A percentile compares a stretch with the other conserved stretches of the same genome.
Evolutionary conservation across 2,888 invertebrate species (phyloP).

Genomic region (Corythucha ciliata): DNA sequence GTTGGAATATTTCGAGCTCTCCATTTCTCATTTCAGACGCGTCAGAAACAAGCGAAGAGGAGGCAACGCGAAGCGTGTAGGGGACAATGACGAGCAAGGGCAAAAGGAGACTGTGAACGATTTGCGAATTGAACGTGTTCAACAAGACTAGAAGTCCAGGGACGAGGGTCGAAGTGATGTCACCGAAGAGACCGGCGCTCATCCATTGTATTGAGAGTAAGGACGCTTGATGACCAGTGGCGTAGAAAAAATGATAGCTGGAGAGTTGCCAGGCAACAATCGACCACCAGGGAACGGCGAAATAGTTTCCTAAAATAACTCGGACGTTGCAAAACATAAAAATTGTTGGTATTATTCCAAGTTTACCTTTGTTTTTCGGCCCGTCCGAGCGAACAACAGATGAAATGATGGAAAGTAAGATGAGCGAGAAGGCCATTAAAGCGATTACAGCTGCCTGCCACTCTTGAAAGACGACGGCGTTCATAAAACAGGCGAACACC

Average conservation of each 20-base stretch:
- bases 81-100: slow-evolving; percentile 61
- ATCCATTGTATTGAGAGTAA: slow-evolving; percentile 90
- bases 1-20: slow-evolving; percentile 55
- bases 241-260: slow-evolving; percentile 76
- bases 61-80: slow-evolving; percentile 53
- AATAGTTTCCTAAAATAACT: slow-evolving; percentile 47
- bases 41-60: slow-evolving; percentile 38
- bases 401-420: slow-evolving; percentile 47
- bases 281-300: slow-evolving; percentile 54
- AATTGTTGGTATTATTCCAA: too few species aligned
- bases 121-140: slow-evolving; percentile 42
- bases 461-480: slow-evolving; percentile 58
- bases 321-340: too few species aligned
- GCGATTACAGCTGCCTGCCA: slow-evolving; percentile 51
- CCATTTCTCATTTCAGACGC: slow-evolving; percentile 47
- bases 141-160: slow-evolving; percentile 35
- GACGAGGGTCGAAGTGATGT: slow-evolving; percentile 36
- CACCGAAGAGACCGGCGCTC: slow-evolving; percentile 72
- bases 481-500: slow-evolving; percentile 49
- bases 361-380: slow-evolving; percentile 45
- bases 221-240: slow-evolving; percentile 88
- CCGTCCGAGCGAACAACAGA: slow-evolving; percentile 51
- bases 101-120: slow-evolving; percentile 51
- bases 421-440: slow-evolving; percentile 45
- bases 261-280: slow-evolving; percentile 62